Evolutionary conservation across 1,140 invertebrate genomes (phyloP).

Genomic region (Brachionus angularis): DNA sequence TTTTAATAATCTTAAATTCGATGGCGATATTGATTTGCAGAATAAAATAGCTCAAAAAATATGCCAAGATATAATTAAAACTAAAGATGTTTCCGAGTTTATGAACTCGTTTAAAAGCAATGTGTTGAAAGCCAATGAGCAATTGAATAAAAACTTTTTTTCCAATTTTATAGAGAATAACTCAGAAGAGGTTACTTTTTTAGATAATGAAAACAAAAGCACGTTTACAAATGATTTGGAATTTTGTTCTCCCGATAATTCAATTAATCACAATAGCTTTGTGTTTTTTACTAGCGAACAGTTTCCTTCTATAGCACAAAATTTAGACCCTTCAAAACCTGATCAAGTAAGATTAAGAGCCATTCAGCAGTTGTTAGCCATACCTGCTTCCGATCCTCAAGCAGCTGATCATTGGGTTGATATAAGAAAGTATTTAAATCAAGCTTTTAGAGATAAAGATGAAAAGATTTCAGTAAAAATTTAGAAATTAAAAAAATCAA

Average conservation of each 20-base stretch:
- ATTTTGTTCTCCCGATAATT: constrained; percentile 31
- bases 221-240: constrained; percentile 31
- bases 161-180: constrained; percentile 31
- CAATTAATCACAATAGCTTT: constrained; percentile 43
- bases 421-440: constrained; percentile 32
- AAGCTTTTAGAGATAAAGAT: constrained; percentile 30
- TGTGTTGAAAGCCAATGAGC: not conserved
- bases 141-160: constrained; percentile 17
- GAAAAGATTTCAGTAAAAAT: not conserved
- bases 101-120: not conserved
- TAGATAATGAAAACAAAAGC: constrained; percentile 29
- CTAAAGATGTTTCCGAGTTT: constrained; percentile 17
- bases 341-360: constrained; percentile 32
- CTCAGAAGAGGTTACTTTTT: constrained; percentile 16
- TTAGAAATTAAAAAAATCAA: not conserved
- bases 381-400: constrained; percentile 32
- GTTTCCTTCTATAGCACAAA: constrained; percentile 31
- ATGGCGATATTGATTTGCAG: constrained; percentile 38
- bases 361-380: constrained; percentile 40
- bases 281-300: constrained; percentile 42
- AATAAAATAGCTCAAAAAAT: constrained; percentile 21
- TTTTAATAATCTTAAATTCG: constrained; percentile 1
- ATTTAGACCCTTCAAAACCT: constrained; percentile 16
- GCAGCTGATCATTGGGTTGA: constrained; percentile 40
- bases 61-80: constrained; percentile 1